Evolutionary conservation across 53 echinoderm and acorn worm species (phyloP).

Genomic region (Arbacia lixula): DNA sequence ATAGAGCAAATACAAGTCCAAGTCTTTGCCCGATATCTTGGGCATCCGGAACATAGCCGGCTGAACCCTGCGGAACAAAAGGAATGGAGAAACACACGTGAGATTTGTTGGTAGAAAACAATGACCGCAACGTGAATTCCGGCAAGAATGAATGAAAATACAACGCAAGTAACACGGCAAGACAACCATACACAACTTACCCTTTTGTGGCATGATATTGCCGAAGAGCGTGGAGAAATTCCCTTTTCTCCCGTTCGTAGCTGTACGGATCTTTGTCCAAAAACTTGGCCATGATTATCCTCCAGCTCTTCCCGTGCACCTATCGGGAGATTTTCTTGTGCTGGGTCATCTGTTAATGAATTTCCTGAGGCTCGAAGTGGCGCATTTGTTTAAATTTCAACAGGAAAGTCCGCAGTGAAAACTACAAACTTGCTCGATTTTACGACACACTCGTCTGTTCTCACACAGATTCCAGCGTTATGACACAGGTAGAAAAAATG

Average conservation of each 20-base stretch:
- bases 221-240: constrained; percentile 85
- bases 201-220: constrained; percentile 83
- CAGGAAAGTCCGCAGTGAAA: constrained; percentile 67
- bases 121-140: constrained; percentile 16
- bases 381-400: constrained; percentile 94
- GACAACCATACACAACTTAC: constrained; percentile 56
- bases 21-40: constrained; percentile 52
- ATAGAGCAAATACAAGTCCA: constrained; percentile 55
- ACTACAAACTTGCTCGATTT: constrained; percentile 73
- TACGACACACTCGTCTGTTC: constrained; percentile 67
- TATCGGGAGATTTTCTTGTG: constrained; percentile 77
- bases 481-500: constrained; percentile 63
- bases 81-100: constrained; percentile 49
- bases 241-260: constrained; percentile 88
- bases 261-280: constrained; percentile 96
- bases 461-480: constrained; percentile 69
- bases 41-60: constrained; percentile 53
- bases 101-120: constrained; percentile 43
- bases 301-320: constrained; percentile 86
- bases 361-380: constrained; percentile 90
- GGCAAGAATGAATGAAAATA: constrained; percentile 51
- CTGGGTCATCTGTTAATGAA: constrained; percentile 99
- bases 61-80: constrained; percentile 48
- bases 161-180: constrained; percentile 14
- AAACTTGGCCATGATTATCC: constrained; percentile 94